Evolutionary conservation across 1,140 invertebrate species (phyloP), one percentile per base, ranked within the genome.

Genomic region (Polyergus mexicanus): DNA sequence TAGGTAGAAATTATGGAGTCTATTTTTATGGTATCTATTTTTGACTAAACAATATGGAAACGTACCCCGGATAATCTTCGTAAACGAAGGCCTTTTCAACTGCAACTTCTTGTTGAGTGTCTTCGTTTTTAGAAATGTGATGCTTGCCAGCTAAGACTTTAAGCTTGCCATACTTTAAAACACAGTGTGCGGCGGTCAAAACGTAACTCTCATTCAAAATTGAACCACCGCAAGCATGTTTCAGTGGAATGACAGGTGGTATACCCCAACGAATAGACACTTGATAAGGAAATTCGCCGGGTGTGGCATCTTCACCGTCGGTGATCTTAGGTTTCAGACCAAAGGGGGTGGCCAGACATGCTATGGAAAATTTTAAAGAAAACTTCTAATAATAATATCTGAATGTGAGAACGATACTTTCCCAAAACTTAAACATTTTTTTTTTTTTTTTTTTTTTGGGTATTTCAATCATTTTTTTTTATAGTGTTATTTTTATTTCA

Each of bases 151-250:
- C 88, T 0, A 75, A 11, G 0, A 91, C 74, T 0, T 69, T 54
- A 1, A 69, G 10, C 3, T 62, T 77, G 35, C 90, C 89, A 0
- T 86, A 0, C 28, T 51, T 84, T 25, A 72, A 3, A 3, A 93
- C 0, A 74, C 96, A 96, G 85, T 96, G 95, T 63, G 93, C 96
- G 68, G 96, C 95, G 3, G 95, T 95, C 5, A 96, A 63, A 54
- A 96, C 84, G 90, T 93, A 95, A 1, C 91, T 69, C 4, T 92
- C 87, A 19, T 84, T 92, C 38, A 96, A 72, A 75, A 96, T 94
- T 5, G 95, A 95, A 8, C 95, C 96, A 51, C 96, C 96, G 84
- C 96, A 96, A 16, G 92, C 86, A 77, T 95, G 95, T 7, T 75
- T 88, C 25, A 62, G 85, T 8, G 66, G 19, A 0, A 78, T 4